Evolutionary conservation across 2,888 invertebrate genomes (phyloP).

Genomic region (Sisyra terminalis): DNA sequence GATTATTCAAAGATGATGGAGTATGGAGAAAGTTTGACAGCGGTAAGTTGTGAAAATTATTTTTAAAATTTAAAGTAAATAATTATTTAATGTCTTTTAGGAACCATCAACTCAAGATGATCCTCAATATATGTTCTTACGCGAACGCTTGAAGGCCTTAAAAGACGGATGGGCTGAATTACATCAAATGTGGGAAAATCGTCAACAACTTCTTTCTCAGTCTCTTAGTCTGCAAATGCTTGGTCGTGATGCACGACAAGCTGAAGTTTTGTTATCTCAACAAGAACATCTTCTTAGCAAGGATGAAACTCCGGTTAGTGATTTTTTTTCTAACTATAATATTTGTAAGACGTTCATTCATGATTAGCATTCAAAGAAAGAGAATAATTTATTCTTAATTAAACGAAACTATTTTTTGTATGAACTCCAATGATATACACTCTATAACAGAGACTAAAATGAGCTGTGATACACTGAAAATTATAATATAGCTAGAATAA

Average conservation of each 20-base stretch:
- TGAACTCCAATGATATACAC: too few relatives aligned
- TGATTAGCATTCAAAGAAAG: too few relatives aligned
- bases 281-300: conserved; percentile 96
- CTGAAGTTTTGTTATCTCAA: conserved; percentile 91
- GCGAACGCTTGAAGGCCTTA: conserved; percentile 91
- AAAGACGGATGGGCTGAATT: conserved; percentile 99
- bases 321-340: background rate
- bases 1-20: conserved; percentile 99
- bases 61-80: too few relatives aligned
- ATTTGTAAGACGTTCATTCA: too few relatives aligned
- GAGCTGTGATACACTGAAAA: too few relatives aligned
- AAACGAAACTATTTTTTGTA: too few relatives aligned
- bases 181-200: conserved; percentile 99
- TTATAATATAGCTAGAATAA: too few relatives aligned
- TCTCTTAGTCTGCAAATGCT: conserved; percentile 90
- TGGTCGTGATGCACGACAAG: conserved; percentile 92
- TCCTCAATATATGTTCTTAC: conserved; percentile 99
- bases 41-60: conserved; percentile 23
- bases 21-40: conserved; percentile 89
- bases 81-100: conserved; percentile 19
- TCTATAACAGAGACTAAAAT: too few relatives aligned
- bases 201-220: conserved; percentile 87
- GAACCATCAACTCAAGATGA: conserved; percentile 82
- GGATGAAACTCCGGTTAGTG: conserved; percentile 75
- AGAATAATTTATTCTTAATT: too few relatives aligned